Evolutionary conservation across 1,140 invertebrate species (phyloP).

Genomic region (Philotrypesis tridentata): DNA sequence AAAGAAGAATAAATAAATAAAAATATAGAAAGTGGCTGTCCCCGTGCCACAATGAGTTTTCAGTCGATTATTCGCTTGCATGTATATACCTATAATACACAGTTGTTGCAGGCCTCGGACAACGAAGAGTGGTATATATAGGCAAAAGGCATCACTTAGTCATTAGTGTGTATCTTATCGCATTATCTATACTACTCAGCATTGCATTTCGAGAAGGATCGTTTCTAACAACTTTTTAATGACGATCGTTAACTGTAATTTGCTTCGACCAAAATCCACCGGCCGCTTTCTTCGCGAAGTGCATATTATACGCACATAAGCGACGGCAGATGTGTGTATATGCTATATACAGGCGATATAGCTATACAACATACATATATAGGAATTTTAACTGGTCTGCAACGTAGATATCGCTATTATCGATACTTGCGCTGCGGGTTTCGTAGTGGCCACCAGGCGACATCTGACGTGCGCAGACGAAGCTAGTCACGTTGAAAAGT

Average conservation of each 20-base stretch:
- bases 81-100: no score
- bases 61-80: background rate
- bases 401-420: constrained; percentile 12
- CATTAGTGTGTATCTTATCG: background rate
- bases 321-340: no score
- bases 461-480: background rate
- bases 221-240: constrained; percentile 37
- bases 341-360: no score
- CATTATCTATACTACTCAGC: background rate
- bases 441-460: background rate
- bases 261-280: no score
- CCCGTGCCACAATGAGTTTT: no score
- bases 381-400: background rate
- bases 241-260: background rate
- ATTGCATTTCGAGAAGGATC: background rate
- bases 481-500: no score
- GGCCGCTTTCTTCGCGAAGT: background rate
- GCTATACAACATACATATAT: background rate
- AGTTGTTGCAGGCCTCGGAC: background rate
- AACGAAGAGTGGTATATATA: background rate
- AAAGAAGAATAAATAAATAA: no score
- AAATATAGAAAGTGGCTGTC: no score
- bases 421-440: background rate
- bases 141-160: background rate
- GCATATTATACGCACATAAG: background rate